phyloP scores from a whole-genome alignment of 2,797 vertebrate species.

The Cynodonichthys magdalenae region DNA sequence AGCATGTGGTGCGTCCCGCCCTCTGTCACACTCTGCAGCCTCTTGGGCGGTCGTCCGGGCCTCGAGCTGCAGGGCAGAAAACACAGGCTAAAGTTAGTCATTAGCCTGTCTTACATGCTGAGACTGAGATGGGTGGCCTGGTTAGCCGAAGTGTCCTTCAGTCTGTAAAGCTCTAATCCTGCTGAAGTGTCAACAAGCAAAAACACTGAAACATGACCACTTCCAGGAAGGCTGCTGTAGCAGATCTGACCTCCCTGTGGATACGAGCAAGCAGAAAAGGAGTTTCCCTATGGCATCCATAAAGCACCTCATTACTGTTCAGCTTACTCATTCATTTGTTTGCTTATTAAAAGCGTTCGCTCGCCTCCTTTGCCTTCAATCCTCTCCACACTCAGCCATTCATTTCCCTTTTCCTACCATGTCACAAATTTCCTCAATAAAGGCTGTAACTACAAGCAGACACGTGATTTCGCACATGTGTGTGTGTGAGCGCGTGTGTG shows the following conservation, averaged over 20 bases:
- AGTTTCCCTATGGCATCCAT: slow-evolving; percentile 76
- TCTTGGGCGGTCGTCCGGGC: slow-evolving; percentile 98
- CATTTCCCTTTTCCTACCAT: slow-evolving; percentile 38
- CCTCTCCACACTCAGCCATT: slow-evolving; percentile 42
- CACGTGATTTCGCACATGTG: slow-evolving; percentile 29
- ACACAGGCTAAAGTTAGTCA: slow-evolving; percentile 50
- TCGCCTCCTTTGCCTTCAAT: slow-evolving; percentile 43
- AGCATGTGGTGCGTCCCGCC: slow-evolving; percentile 91
- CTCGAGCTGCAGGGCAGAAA: slow-evolving; percentile 87
- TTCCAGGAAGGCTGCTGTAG: slow-evolving; percentile 70
- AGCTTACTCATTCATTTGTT: slow-evolving; percentile 77
- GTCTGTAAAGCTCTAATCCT: slow-evolving; percentile 66
- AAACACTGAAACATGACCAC: slow-evolving; percentile 67
- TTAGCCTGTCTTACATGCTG: slow-evolving; percentile 60
- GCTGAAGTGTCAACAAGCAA: slow-evolving; percentile 69
- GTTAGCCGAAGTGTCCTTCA: slow-evolving; percentile 60
- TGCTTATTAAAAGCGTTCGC: slow-evolving; percentile 76
- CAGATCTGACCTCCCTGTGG: slow-evolving; percentile 74
- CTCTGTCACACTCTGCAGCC: slow-evolving; percentile 95
- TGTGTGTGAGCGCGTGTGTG: background rate
- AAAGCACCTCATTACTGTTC: slow-evolving; percentile 77
- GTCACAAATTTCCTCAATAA: slow-evolving; percentile 55
- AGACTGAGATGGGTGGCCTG: slow-evolving; percentile 65
- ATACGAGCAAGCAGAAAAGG: slow-evolving; percentile 74
- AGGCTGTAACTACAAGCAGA: slow-evolving; percentile 56